These are phyloP conservation scores for Tetrax tetrax DNA, from an alignment of 2,113 vertebrate genomes.

Conservation along the genomic window DNA sequence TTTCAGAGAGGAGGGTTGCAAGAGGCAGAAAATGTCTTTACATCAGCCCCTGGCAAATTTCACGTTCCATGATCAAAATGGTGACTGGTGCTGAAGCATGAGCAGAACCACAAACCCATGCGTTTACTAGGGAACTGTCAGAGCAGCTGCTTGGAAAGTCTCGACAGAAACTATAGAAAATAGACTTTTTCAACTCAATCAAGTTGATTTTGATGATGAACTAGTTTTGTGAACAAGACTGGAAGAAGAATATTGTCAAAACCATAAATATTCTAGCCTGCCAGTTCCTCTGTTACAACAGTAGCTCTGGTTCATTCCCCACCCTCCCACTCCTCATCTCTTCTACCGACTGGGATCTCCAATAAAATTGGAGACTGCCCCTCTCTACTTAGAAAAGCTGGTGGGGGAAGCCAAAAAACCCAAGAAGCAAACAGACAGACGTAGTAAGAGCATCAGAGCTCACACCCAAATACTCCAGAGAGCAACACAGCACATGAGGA, in stretches of 20 bases:
- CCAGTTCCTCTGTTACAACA: neutral
- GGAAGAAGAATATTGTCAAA: neutral
- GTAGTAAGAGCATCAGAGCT: neutral
- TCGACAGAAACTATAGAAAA: neutral
- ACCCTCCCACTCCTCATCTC: neutral
- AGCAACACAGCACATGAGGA: neutral
- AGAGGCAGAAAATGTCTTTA: neutral
- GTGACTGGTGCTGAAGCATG: neutral
- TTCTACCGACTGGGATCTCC: neutral
- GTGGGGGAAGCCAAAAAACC: accelerated
- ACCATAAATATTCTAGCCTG: neutral
- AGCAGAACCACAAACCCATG: neutral
- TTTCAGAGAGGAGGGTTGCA: neutral
- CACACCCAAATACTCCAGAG: neutral
- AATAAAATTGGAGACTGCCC: neutral
- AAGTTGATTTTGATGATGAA: neutral
- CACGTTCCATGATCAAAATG: neutral
- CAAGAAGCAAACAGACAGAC: too few relatives aligned
- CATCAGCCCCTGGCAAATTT: neutral
- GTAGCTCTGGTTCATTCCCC: neutral
- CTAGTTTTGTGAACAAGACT: neutral
- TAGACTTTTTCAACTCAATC: neutral
- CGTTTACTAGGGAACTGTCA: neutral
- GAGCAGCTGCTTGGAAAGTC: neutral
- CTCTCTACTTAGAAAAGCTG: neutral